A percentile compares a stretch with the other conserved stretches of the same genome.
These are phyloP conservation scores for Ceratosolen fusciceps DNA, from an alignment of 1,140 invertebrate genomes.

Conservation along the genomic window DNA sequence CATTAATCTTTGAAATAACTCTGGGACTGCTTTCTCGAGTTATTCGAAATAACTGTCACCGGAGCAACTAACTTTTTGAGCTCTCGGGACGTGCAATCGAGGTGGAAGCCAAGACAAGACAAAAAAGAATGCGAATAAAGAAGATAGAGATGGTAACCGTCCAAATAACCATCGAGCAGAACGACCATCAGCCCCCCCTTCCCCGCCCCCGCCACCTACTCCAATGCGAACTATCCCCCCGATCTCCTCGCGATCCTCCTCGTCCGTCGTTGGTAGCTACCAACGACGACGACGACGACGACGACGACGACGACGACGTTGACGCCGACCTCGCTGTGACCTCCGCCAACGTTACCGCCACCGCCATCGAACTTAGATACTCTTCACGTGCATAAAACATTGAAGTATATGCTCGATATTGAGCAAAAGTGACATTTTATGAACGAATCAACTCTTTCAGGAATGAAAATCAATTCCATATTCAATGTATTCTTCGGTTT, in stretches of 20 bases:
- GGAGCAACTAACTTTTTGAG: constrained; percentile 29
- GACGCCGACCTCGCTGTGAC: not conserved
- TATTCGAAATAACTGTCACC: constrained; percentile 29
- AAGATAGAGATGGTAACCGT: not conserved
- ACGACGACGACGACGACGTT: too few species aligned
- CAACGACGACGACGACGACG: too few species aligned
- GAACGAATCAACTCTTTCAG: not conserved
- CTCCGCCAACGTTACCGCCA: too few species aligned
- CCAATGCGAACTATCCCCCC: too few species aligned
- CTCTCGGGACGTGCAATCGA: not conserved
- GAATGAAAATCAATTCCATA: not conserved
- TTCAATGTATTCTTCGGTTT: not conserved
- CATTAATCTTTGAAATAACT: constrained; percentile 21
- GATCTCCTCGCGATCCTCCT: too few species aligned
- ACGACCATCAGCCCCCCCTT: too few species aligned
- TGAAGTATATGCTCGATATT: not conserved
- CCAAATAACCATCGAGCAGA: too few species aligned
- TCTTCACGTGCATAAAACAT: not conserved
- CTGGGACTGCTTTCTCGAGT: not conserved
- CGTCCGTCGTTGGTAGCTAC: too few species aligned
- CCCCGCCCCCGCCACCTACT: too few species aligned
- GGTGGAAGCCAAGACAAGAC: not conserved
- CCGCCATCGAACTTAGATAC: too few species aligned
- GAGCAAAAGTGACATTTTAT: not conserved
- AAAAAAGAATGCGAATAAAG: not conserved